Percentiles rank a stretch among this genome's conserved stretches.
Evolutionary conservation across 2,113 vertebrate species (phyloP).

Genomic region (Ginglymostoma cirratum): DNA sequence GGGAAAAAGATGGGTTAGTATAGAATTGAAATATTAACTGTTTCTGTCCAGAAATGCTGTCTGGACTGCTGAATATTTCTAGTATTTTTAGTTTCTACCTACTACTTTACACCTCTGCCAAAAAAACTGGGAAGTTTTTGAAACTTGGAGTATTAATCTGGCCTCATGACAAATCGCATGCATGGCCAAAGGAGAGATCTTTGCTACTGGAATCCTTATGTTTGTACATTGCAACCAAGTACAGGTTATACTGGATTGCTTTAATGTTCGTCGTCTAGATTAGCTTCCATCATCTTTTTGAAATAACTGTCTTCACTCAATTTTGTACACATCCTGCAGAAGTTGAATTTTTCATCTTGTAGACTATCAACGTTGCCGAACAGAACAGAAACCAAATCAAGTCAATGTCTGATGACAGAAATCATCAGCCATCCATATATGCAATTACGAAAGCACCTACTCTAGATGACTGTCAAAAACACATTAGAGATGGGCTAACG

Average conservation of each 20-base stretch:
- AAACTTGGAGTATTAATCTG: not conserved
- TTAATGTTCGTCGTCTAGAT: not conserved
- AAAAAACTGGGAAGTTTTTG: not conserved
- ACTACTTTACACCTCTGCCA: not conserved
- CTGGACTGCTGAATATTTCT: not conserved
- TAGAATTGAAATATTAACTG: no score
- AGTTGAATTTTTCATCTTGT: not conserved
- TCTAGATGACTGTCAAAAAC: not conserved
- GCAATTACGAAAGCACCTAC: not conserved
- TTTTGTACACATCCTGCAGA: not conserved
- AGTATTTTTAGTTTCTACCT: not conserved
- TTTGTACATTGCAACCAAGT: not conserved
- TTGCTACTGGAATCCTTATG: not conserved
- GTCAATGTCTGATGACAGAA: not conserved
- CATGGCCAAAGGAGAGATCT: not conserved
- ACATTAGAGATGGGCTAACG: not conserved
- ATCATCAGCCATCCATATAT: not conserved
- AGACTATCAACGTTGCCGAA: not conserved
- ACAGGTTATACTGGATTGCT: not conserved
- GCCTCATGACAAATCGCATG: not conserved
- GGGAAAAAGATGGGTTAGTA: no score
- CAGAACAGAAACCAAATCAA: not conserved
- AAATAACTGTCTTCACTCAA: not conserved
- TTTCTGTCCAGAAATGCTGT: no score
- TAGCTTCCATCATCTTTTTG: not conserved